Evolutionary conservation across 2,113 vertebrate species (phyloP).

Genomic region (Crotophaga sulcirostris): DNA sequence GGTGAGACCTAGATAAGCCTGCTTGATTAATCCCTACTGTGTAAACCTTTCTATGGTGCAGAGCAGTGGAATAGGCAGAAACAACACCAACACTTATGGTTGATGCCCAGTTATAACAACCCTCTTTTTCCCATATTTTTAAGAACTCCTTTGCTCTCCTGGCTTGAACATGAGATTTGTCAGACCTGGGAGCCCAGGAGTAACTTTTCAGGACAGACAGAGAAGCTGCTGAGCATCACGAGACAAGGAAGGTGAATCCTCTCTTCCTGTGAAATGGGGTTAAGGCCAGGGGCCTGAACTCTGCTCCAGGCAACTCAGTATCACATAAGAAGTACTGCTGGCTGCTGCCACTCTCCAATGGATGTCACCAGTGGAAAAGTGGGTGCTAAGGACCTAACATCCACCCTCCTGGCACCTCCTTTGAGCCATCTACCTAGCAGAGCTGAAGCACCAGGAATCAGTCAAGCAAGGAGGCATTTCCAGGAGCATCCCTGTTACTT

Average conservation of each 20-base stretch:
- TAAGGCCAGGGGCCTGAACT: neutral
- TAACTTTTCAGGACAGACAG: neutral
- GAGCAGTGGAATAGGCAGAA: neutral
- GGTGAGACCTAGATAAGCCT: neutral
- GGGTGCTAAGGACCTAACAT: neutral
- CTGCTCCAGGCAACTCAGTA: neutral
- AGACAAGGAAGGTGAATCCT: neutral
- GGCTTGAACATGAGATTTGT: neutral
- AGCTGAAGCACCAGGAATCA: neutral
- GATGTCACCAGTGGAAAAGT: fast-evolving
- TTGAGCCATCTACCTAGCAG: neutral
- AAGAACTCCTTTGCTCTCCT: neutral
- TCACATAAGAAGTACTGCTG: too few relatives aligned
- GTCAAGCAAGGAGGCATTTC: neutral
- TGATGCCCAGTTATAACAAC: neutral
- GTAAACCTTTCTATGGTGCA: too few relatives aligned
- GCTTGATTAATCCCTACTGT: neutral
- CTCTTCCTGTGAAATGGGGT: fast-evolving
- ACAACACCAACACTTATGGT: too few relatives aligned
- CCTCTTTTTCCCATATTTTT: neutral
- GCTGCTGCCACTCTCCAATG: neutral
- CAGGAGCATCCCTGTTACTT: neutral
- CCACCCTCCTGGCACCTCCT: neutral
- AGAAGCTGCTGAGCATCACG: neutral
- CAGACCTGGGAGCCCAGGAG: neutral